Base-by-base conservation (phyloP, 2,888 invertebrate genomes). In the Chloroclysta siterata region DNA sequence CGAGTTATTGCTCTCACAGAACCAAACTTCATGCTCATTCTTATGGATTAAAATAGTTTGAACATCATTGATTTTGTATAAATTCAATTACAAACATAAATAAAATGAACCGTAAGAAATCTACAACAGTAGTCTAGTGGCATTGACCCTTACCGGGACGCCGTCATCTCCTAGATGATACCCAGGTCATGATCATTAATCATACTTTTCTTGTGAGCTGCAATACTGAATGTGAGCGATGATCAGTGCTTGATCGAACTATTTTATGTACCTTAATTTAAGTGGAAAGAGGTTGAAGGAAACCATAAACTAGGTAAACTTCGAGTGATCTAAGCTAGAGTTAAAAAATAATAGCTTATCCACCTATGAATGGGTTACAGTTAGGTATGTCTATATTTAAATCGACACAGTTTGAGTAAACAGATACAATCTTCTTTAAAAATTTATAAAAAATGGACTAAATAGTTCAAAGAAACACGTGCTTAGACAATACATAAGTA, bases 171-270 rank as follows among this genome's bases (percentile, higher is more conserved):
- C 55, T 64, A 63, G 67, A 65, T 66, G 67, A 65, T 67, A 61
- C 62, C 14, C 57, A 55, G 67, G 65, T 58, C 78, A 79, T 80
- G 77, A 80, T 80, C 80, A 81, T 82, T 76, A 79, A 82, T 82
- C 81, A 81, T 72, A 70, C 60, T 70, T 72, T 66, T 74, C 76
- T 80, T 76, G 72, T 47, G 22, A 54, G 73, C 79, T 76, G 72
- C 56, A 36, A 58, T 65, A 58, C 65, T 61, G 55, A 48, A 57
- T 65, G 51, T 51, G 63, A 70, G 56, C 63, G 66, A 65, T 63
- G 55, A 56, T 55, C 57, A 46, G 60, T 51, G 56, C 46, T 58
- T 28, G 60, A 63, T 66, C 48, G 41, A 55, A 47, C 53, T 53
- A 44, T 52, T 58, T 52, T 55, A 62, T 58, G 48, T 48, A 46